Conservation (phyloP, 2,888 invertebrate species). For the Diadegma fenestrale region DNA sequence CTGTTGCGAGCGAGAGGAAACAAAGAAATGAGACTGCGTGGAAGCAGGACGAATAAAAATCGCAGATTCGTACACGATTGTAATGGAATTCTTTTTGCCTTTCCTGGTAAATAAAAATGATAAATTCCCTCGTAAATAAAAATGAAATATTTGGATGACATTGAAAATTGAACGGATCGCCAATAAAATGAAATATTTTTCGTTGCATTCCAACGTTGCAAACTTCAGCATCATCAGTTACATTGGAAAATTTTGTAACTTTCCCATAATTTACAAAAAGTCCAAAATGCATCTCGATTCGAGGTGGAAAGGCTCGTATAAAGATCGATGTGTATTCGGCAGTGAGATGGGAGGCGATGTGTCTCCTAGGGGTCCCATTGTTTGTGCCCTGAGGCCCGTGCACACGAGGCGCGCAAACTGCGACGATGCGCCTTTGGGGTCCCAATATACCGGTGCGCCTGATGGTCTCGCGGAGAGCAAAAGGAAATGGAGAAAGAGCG, state of each 20-base stretch:
- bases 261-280: not conserved
- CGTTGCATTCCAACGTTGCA: no score
- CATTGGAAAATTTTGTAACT: not conserved
- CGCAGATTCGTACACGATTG: conserved; percentile 38
- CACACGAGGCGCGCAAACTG: conserved; percentile 45
- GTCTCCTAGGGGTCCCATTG: conserved; percentile 68
- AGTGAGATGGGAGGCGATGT: conserved; percentile 52
- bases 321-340: conserved; percentile 11
- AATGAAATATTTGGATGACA: no score
- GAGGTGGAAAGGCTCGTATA: conserved; percentile 26
- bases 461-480: not conserved
- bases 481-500: conserved; percentile 31
- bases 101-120: no score
- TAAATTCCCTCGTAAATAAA: no score
- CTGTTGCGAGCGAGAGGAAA: conserved; percentile 13
- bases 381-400: conserved; percentile 66
- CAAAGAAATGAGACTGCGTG: conserved; percentile 7
- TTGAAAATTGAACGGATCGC: no score
- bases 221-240: no score
- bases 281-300: not conserved
- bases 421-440: conserved; percentile 62
- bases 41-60: not conserved
- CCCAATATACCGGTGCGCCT: conserved; percentile 39
- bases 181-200: no score
- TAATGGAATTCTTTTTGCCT: not conserved